phyloP scores from a whole-genome alignment of 2,888 invertebrate species.

The Pollenia labialis region DNA sequence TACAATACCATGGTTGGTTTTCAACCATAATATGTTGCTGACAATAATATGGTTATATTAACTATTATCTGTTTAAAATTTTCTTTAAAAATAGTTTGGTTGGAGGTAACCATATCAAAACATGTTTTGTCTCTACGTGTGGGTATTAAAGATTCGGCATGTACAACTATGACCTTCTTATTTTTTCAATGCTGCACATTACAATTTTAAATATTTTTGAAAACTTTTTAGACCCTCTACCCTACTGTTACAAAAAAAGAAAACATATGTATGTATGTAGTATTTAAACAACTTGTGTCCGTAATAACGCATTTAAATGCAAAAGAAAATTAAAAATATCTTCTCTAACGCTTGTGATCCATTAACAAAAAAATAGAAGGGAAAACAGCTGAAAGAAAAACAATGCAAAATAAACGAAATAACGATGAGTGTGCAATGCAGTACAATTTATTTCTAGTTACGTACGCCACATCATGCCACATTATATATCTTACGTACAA shows the following conservation, averaged over 20 bases:
- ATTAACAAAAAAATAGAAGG: constrained; percentile 40
- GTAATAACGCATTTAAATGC: constrained; percentile 8
- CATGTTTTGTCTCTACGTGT: too few species aligned
- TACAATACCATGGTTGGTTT: too few species aligned
- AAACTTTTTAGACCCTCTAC: not conserved
- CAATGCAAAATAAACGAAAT: constrained; percentile 24
- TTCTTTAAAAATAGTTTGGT: too few species aligned
- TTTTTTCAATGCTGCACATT: too few species aligned
- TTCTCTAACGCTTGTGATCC: constrained; percentile 37
- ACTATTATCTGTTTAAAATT: too few species aligned
- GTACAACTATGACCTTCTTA: too few species aligned
- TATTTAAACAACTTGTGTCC: constrained; percentile 7
- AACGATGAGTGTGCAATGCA: constrained; percentile 14
- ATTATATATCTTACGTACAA: not conserved
- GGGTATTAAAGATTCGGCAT: too few species aligned
- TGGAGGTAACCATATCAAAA: too few species aligned
- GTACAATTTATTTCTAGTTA: constrained; percentile 56
- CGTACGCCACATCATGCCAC: constrained; percentile 31
- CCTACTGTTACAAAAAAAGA: not conserved
- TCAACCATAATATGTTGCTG: too few species aligned
- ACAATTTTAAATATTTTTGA: too few species aligned
- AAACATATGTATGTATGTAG: not conserved
- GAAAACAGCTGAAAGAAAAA: constrained; percentile 46
- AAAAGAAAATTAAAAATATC: constrained; percentile 28
- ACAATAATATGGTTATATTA: too few species aligned